These are phyloP conservation scores for Yasuhikotakia modesta DNA, from an alignment of 2,797 vertebrate genomes.

Conservation along the genomic window DNA sequence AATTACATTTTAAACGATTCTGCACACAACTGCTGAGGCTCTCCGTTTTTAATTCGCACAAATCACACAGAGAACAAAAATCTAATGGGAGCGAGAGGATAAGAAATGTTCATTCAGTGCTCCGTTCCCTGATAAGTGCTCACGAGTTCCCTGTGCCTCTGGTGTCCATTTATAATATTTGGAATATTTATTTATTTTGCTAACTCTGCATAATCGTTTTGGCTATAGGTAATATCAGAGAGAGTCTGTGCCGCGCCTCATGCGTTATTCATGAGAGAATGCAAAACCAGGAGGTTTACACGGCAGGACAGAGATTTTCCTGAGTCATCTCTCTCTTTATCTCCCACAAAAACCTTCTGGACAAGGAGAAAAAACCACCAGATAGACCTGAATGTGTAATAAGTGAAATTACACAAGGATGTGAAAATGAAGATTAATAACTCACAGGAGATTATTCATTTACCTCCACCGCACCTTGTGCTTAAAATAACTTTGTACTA, in stretches of 20 bases:
- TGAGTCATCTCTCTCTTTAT: slow-evolving; percentile 72
- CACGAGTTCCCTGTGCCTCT: slow-evolving; percentile 62
- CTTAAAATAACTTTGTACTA: slow-evolving; percentile 44
- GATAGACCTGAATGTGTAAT: slow-evolving; percentile 62
- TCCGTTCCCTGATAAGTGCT: slow-evolving; percentile 70
- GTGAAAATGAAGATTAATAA: slow-evolving; percentile 55
- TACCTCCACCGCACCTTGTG: slow-evolving; percentile 34
- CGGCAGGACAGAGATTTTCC: slow-evolving; percentile 70
- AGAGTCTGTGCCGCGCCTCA: slow-evolving; percentile 62
- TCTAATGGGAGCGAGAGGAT: slow-evolving; percentile 47
- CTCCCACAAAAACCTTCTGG: slow-evolving; percentile 68
- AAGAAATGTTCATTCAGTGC: slow-evolving; percentile 63
- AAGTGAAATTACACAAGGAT: slow-evolving; percentile 35
- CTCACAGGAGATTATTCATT: slow-evolving; percentile 43
- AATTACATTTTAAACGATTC: slow-evolving; percentile 79
- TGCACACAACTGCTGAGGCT: slow-evolving; percentile 70
- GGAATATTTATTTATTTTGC: slow-evolving; percentile 75
- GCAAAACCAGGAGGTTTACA: slow-evolving; percentile 74
- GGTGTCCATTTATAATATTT: slow-evolving; percentile 75
- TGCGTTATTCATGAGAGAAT: slow-evolving; percentile 74
- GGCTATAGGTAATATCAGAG: slow-evolving; percentile 76
- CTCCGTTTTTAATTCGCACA: slow-evolving; percentile 74
- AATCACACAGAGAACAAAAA: slow-evolving; percentile 62
- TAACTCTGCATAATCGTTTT: slow-evolving; percentile 76
- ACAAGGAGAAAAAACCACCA: slow-evolving; percentile 61